These are phyloP conservation scores for Elgaria multicarinata DNA, from an alignment of 2,113 vertebrate genomes.

Conservation along the genomic window DNA sequence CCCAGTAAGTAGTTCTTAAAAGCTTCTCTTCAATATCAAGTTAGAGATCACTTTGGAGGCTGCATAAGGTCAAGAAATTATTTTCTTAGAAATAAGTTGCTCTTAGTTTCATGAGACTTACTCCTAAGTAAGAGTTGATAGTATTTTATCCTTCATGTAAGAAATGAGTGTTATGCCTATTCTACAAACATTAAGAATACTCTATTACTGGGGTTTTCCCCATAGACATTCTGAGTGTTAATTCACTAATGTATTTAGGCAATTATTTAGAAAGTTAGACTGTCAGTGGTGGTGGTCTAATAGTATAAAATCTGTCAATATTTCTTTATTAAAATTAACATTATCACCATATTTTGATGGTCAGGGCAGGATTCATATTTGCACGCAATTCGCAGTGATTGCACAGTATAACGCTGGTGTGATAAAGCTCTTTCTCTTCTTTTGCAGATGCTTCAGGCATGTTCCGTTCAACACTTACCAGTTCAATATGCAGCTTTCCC, in stretches of 20 bases:
- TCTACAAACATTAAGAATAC: not conserved
- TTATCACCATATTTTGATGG: no score
- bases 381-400: no score
- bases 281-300: not conserved
- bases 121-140: not conserved
- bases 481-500: conserved; percentile 95
- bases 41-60: not conserved
- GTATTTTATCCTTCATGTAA: not conserved
- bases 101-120: no score
- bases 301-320: not conserved
- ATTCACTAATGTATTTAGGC: not conserved
- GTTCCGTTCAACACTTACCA: conserved; percentile 96
- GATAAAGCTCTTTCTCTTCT: conserved; percentile 60
- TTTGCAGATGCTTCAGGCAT: conserved; percentile 93
- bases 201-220: not conserved
- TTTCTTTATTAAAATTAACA: not conserved
- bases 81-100: not conserved
- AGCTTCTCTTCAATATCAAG: no score
- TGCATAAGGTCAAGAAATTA: not conserved
- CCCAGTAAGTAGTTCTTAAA: conserved; percentile 79
- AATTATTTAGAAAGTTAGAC: no score
- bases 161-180: not conserved
- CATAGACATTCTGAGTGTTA: not conserved
- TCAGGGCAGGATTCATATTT: not conserved
- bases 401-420: no score